Percentiles rank a stretch among this genome's conserved stretches.
These are phyloP conservation scores for Drosophila insularis DNA, from an alignment of 1,140 invertebrate species.

Conservation along the genomic window DNA sequence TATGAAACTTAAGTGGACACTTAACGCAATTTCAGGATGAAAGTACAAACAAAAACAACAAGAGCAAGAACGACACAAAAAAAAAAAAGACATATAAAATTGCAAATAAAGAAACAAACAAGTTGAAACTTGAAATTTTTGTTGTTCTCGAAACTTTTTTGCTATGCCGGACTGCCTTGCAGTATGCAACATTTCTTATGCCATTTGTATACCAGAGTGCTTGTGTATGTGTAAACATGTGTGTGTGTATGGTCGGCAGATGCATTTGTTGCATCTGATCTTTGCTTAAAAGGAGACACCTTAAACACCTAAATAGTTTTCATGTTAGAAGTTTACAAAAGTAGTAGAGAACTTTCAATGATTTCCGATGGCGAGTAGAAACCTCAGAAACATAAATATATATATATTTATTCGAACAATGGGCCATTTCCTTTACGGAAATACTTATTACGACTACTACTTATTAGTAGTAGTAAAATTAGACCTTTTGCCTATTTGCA, in stretches of 20 bases:
- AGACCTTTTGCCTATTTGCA: too few species aligned
- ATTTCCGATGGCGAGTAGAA: too few species aligned
- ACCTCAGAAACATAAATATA: too few species aligned
- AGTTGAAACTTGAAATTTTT: constrained; percentile 55
- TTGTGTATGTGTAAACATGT: constrained; percentile 6
- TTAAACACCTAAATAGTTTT: background rate
- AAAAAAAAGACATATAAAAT: background rate
- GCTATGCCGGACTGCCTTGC: constrained; percentile 15
- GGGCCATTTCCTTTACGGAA: too few species aligned
- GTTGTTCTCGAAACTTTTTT: constrained; percentile 38
- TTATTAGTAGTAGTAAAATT: too few species aligned
- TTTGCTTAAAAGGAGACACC: background rate
- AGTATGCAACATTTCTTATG: constrained; percentile 25
- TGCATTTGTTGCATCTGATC: constrained; percentile 3
- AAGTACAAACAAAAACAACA: constrained; percentile 34
- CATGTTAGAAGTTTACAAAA: background rate
- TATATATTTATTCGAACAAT: too few species aligned
- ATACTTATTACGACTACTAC: too few species aligned
- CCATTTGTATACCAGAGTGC: constrained; percentile 7
- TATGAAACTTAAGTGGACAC: constrained; percentile 71
- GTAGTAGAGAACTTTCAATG: background rate
- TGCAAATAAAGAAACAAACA: constrained; percentile 44
- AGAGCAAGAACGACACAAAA: background rate
- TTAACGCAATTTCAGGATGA: constrained; percentile 65
- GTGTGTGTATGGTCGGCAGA: background rate